Evolutionary conservation across 2,888 invertebrate species (phyloP).

Genomic region (Nephrotoma guestfalica): DNA sequence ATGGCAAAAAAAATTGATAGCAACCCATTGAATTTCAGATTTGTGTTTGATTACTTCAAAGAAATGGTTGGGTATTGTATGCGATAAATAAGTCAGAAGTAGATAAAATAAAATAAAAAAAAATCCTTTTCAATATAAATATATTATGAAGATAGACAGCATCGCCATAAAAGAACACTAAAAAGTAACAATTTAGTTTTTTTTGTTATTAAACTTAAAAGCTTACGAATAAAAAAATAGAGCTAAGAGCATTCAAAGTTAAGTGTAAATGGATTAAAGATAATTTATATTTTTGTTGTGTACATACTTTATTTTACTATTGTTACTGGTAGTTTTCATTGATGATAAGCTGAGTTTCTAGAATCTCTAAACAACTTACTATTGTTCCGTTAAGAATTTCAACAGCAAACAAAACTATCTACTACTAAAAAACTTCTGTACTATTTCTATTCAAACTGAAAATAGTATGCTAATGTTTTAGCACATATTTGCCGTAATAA

Average conservation of each 20-base stretch:
- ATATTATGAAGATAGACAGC: neutral
- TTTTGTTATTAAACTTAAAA: neutral
- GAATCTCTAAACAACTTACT: neutral
- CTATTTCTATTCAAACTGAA: neutral
- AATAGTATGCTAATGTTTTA: neutral
- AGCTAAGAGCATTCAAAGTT: neutral
- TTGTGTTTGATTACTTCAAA: neutral
- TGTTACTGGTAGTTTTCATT: neutral
- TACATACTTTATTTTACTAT: neutral
- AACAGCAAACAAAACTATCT: neutral
- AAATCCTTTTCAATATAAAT: neutral
- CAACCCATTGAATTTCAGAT: neutral
- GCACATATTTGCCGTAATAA: neutral
- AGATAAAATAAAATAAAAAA: neutral
- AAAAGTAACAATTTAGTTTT: neutral
- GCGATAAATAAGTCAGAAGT: neutral
- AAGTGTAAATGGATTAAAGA: neutral
- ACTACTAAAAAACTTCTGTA: neutral
- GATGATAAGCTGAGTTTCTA: neutral
- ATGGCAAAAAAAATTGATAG: neutral
- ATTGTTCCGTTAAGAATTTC: neutral
- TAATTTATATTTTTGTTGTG: neutral
- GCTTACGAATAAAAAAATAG: neutral
- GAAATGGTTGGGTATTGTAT: neutral
- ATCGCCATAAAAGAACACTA: neutral